Conservation (phyloP, 2,113 vertebrate species). For the mouse (Mus musculus) region GRCm39 chr12:24741001-24741500, state of each 20-base stretch:
- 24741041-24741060: neutral
- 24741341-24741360: neutral
- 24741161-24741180: neutral
- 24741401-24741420: neutral
- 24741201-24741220: neutral
- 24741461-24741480: neutral
- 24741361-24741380: neutral
- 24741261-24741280: rapidly evolving
- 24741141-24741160: neutral
- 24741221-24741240: no score
- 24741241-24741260: neutral
- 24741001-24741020: neutral
- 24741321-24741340: no score
- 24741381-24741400: no score
- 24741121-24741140: neutral
- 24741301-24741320: rapidly evolving
- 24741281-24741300: neutral
- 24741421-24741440: no score
- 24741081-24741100: neutral
- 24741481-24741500: neutral
- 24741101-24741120: rapidly evolving
- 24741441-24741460: neutral
- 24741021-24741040: neutral
- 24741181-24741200: neutral
- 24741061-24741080: neutral